These are phyloP conservation scores for Diuraphis noxia DNA, from an alignment of 1,140 invertebrate genomes.

Conservation along the genomic window DNA sequence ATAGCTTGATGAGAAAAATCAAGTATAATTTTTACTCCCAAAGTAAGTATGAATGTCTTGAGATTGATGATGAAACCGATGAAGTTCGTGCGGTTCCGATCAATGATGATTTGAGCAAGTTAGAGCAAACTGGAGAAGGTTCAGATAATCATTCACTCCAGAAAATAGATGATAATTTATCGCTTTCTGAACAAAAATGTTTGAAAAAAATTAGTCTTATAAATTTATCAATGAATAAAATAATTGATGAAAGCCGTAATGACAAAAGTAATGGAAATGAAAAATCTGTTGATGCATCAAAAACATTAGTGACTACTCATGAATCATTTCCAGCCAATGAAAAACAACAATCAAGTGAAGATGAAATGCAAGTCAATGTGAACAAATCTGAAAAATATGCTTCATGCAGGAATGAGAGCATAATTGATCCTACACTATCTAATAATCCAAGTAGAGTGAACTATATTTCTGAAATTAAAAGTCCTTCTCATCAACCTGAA, in stretches of 20 bases:
- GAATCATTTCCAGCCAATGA: neutral
- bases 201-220: neutral
- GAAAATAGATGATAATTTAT: neutral
- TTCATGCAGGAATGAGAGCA: neutral
- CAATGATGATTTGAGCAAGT: neutral
- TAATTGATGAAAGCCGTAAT: neutral
- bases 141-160: neutral
- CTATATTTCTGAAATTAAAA: neutral
- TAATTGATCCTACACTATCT: neutral
- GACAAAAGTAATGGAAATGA: neutral
- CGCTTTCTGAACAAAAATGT: neutral
- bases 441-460: neutral
- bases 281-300: neutral
- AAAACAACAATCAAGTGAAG: neutral
- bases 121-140: neutral
- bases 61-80: neutral
- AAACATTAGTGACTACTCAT: neutral
- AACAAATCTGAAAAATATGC: neutral
- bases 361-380: neutral
- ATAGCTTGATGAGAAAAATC: constrained; percentile 45
- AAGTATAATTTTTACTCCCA: constrained; percentile 35
- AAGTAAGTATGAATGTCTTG: neutral
- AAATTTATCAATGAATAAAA: neutral
- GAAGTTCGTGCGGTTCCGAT: neutral
- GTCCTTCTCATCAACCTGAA: neutral